phyloP scores from a whole-genome alignment of 2,113 vertebrate genomes.

The Symphodus melops region DNA sequence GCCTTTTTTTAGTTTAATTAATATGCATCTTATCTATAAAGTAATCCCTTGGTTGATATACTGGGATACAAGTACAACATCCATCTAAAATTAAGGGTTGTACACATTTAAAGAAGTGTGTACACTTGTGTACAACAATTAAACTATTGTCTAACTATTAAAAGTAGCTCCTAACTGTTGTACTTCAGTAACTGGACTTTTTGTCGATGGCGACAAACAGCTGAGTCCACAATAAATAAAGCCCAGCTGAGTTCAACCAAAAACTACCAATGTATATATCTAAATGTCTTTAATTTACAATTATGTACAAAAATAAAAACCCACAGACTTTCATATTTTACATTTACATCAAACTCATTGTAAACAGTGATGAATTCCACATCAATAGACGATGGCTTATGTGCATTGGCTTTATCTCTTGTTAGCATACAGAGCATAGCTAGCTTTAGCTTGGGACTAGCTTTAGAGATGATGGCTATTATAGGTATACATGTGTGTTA shows the following conservation, averaged over 20 bases:
- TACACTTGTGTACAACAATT: too few relatives aligned
- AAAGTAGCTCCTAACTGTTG: conserved; percentile 8
- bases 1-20: background rate
- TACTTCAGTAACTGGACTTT: background rate
- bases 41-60: background rate
- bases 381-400: conserved; percentile 53
- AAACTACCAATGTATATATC: conserved; percentile 48
- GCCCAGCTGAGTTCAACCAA: conserved; percentile 46
- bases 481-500: conserved; percentile 42
- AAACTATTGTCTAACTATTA: too few relatives aligned
- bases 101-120: background rate
- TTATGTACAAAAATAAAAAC: conserved; percentile 68
- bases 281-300: conserved; percentile 76
- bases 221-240: conserved; percentile 50
- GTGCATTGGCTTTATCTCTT: conserved; percentile 55
- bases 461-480: conserved; percentile 54
- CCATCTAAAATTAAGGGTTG: too few relatives aligned
- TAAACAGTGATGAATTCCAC: conserved; percentile 73
- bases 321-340: conserved; percentile 49
- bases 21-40: background rate
- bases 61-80: too few relatives aligned
- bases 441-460: conserved; percentile 54
- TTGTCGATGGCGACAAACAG: conserved; percentile 22
- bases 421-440: conserved; percentile 66
- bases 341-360: conserved; percentile 66